Conservation (phyloP, 2,888 invertebrate genomes). For the Nomada fucata region DNA sequence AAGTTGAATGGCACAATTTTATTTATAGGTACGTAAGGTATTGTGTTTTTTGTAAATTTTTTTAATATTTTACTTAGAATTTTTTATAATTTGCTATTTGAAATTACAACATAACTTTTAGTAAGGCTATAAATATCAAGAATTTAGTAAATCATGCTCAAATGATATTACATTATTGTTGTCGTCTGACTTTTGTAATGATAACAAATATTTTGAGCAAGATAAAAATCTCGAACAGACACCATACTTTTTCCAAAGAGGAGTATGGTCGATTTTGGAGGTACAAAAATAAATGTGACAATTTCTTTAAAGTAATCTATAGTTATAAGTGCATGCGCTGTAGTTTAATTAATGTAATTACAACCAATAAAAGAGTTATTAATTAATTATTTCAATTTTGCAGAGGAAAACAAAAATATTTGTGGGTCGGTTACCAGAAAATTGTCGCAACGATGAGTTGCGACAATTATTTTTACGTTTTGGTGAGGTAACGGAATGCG, state of each 20-base stretch:
- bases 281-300: slow-evolving; percentile 66
- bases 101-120: slow-evolving; percentile 2
- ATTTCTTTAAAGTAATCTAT: slow-evolving; percentile 28
- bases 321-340: slow-evolving; percentile 25
- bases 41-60: slow-evolving; percentile 36
- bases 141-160: slow-evolving; percentile 54
- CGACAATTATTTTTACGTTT: slow-evolving; percentile 93
- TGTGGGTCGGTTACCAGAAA: slow-evolving; percentile 95
- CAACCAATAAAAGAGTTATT: slow-evolving; percentile 29
- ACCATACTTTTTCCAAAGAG: slow-evolving; percentile 74
- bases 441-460: slow-evolving; percentile 93
- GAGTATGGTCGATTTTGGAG: slow-evolving; percentile 79
- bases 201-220: slow-evolving; percentile 73
- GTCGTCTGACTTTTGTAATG: slow-evolving; percentile 52
- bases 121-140: slow-evolving; percentile 16
- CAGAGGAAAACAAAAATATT: slow-evolving; percentile 93
- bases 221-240: slow-evolving; percentile 80
- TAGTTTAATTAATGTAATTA: slow-evolving; percentile 16
- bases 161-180: slow-evolving; percentile 63
- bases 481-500: slow-evolving; percentile 96
- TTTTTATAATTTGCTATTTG: slow-evolving; percentile 14
- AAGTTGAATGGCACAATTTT: slow-evolving; percentile 31
- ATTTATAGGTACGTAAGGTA: slow-evolving; percentile 51
- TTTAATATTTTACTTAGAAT: slow-evolving; percentile 20
- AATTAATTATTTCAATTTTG: slow-evolving; percentile 72